A percentile compares a stretch with the other conserved stretches of the same genome.
Conservation (phyloP, 2,113 vertebrate genomes). For the Porphyrio hochstetteri region DNA sequence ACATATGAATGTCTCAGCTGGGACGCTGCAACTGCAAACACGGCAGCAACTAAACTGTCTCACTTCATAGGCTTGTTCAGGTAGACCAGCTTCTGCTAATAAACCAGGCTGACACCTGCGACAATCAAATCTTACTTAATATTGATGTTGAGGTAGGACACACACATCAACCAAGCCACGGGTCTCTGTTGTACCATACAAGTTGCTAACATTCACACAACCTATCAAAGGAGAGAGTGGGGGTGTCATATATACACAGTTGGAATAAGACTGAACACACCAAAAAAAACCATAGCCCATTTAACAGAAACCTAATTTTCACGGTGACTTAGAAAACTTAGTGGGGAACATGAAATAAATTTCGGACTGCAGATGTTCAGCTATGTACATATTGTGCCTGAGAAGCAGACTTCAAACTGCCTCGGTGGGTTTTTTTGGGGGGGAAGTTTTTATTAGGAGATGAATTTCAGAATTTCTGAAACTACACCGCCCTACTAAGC, state of each 20-base stretch:
- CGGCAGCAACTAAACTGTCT: background rate
- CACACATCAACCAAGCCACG: background rate
- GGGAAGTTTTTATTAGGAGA: background rate
- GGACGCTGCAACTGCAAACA: background rate
- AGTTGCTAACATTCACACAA: background rate
- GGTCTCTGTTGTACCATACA: background rate
- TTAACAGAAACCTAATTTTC: background rate
- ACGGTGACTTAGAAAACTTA: background rate
- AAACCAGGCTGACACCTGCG: background rate
- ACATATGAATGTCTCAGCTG: background rate
- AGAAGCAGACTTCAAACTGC: background rate
- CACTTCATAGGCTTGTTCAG: constrained; percentile 6
- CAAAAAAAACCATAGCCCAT: background rate
- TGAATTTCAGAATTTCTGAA: background rate
- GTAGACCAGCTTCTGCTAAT: background rate
- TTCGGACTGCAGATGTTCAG: background rate
- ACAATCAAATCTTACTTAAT: background rate
- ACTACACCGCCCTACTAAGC: background rate
- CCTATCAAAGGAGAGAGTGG: background rate
- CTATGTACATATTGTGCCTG: background rate
- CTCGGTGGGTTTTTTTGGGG: background rate
- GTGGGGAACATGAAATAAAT: background rate
- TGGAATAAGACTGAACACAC: background rate
- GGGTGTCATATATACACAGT: background rate
- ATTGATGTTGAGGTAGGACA: background rate